phyloP scores from a whole-genome alignment of 2,888 invertebrate species.

The Plemyria rubiginata region DNA sequence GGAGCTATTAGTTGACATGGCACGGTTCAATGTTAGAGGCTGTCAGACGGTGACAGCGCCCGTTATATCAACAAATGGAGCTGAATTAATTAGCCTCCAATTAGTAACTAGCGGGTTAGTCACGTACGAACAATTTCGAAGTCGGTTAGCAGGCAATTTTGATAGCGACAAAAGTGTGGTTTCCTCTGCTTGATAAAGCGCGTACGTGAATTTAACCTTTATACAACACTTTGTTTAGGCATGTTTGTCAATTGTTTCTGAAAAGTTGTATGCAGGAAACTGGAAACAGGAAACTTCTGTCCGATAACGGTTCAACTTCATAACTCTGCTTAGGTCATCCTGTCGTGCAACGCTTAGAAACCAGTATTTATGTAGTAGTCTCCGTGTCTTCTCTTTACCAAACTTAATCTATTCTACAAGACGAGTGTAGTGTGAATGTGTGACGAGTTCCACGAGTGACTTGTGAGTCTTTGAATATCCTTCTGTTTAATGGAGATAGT shows the following conservation, averaged over 20 bases:
- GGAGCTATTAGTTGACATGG: conserved; percentile 20
- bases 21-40: conserved; percentile 28
- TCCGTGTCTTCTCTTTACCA: background rate
- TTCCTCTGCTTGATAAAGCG: conserved; percentile 12
- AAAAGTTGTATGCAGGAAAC: no score
- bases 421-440: background rate
- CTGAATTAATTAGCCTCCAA: conserved; percentile 39
- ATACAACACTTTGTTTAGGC: background rate
- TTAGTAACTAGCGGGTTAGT: conserved; percentile 29
- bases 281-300: background rate
- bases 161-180: conserved; percentile 19
- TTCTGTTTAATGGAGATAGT: background rate
- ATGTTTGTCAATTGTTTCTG: background rate
- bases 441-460: no score
- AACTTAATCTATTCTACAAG: background rate
- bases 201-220: background rate
- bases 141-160: conserved; percentile 25
- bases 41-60: conserved; percentile 34
- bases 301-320: background rate
- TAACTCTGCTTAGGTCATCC: background rate
- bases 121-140: conserved; percentile 29
- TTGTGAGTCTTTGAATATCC: no score
- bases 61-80: conserved; percentile 42
- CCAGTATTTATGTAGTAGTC: background rate
- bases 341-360: background rate